Conservation (phyloP, 2,113 vertebrate genomes). For the Tupaia chinensis region DNA sequence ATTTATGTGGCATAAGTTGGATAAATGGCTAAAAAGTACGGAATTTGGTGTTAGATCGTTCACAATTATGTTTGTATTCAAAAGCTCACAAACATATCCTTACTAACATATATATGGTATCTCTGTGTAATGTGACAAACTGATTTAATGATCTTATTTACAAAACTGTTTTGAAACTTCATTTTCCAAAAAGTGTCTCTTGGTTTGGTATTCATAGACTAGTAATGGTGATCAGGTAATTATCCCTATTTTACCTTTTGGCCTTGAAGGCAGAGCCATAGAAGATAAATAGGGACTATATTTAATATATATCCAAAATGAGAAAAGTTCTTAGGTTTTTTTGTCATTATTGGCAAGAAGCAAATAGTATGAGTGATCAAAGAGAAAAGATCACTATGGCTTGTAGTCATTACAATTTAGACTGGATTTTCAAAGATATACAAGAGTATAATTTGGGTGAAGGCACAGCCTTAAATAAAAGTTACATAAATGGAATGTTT, state of each 20-base stretch:
- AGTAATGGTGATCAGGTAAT: not conserved
- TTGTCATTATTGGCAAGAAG: not conserved
- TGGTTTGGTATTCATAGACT: not conserved
- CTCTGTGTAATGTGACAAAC: not conserved
- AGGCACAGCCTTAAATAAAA: not conserved
- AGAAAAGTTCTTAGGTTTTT: conserved; percentile 23
- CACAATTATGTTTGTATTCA: not conserved
- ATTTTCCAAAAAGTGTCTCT: conserved; percentile 6
- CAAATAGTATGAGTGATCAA: not conserved
- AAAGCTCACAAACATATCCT: not conserved
- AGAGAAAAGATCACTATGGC: not conserved
- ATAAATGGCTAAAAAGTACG: not conserved
- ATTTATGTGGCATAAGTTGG: not conserved
- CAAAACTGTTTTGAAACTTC: not conserved
- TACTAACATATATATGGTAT: not conserved
- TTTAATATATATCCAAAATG: not conserved
- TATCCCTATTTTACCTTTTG: not conserved
- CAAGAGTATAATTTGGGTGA: not conserved
- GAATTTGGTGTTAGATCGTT: not conserved
- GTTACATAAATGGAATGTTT: not conserved
- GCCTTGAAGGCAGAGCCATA: not conserved
- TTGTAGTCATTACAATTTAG: not conserved
- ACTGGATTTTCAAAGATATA: not conserved
- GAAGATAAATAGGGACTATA: not conserved
- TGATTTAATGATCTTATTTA: not conserved